phyloP scores from a whole-genome alignment of 1,140 invertebrate species.

The Drosophila varians region DNA sequence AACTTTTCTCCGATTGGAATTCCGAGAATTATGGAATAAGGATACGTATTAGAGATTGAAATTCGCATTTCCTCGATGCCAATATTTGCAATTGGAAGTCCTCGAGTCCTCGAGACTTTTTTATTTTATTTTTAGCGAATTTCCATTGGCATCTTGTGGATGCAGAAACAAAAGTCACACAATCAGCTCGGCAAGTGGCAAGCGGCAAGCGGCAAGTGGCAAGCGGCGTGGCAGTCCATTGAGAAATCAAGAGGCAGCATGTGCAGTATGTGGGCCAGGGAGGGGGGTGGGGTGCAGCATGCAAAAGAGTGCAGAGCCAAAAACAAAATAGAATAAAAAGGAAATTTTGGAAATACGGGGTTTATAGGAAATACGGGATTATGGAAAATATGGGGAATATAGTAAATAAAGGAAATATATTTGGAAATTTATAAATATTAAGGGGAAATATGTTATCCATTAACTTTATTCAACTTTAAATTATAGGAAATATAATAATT shows the following conservation, averaged over 20 bases:
- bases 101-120: not conserved
- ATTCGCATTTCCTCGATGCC: not conserved
- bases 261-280: not conserved
- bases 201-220: slow-evolving; percentile 16
- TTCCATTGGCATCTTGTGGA: not conserved
- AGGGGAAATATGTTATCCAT: too few species aligned
- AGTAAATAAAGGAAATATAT: too few species aligned
- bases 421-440: too few species aligned
- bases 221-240: slow-evolving; percentile 30
- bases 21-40: not conserved
- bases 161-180: slow-evolving; percentile 18
- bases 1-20: not conserved
- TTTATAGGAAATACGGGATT: too few species aligned
- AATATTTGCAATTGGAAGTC: not conserved
- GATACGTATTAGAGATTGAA: not conserved
- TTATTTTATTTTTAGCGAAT: not conserved
- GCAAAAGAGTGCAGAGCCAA: not conserved
- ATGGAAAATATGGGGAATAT: too few species aligned
- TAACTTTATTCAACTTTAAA: too few species aligned
- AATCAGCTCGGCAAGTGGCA: slow-evolving; percentile 20
- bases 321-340: too few species aligned
- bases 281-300: not conserved
- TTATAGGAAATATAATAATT: too few species aligned
- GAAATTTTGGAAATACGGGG: too few species aligned
- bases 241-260: slow-evolving; percentile 38